phyloP scores from a whole-genome alignment of 1,140 invertebrate genomes.

The Sogatella furcifera region DNA sequence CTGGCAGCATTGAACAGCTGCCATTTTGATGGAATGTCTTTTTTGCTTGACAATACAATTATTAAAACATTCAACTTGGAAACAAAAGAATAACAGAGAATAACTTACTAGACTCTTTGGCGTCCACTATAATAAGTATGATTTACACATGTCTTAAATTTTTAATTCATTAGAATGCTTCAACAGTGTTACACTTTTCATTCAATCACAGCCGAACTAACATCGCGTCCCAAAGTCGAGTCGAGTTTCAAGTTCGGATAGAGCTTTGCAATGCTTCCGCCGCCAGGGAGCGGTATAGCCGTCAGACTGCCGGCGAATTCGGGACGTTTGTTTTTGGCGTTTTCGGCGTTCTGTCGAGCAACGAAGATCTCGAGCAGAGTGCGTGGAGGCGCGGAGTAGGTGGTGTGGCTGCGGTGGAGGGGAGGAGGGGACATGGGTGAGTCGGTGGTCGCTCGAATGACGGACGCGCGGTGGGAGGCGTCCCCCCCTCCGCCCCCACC shows the following conservation, averaged over 20 bases:
- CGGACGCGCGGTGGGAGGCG: slow-evolving; percentile 42
- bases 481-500: background rate
- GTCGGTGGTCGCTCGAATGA: slow-evolving; percentile 68
- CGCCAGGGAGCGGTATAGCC: slow-evolving; percentile 28
- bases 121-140: no score
- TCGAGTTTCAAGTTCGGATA: slow-evolving; percentile 58
- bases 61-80: no score
- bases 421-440: slow-evolving; percentile 62
- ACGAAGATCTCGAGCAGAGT: slow-evolving; percentile 54
- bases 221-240: background rate
- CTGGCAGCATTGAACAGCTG: no score
- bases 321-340: slow-evolving; percentile 39
- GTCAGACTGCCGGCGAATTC: slow-evolving; percentile 70
- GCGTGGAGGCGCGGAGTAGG: slow-evolving; percentile 14
- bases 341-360: slow-evolving; percentile 35
- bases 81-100: no score
- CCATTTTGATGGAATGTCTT: no score
- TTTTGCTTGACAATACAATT: no score
- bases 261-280: slow-evolving; percentile 53
- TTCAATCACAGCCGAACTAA: background rate
- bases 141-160: no score
- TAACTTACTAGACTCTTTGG: no score
- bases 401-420: slow-evolving; percentile 15
- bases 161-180: no score
- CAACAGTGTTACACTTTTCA: no score